Conservation (phyloP, 2,797 vertebrate genomes). For the Paguma larvata region DNA sequence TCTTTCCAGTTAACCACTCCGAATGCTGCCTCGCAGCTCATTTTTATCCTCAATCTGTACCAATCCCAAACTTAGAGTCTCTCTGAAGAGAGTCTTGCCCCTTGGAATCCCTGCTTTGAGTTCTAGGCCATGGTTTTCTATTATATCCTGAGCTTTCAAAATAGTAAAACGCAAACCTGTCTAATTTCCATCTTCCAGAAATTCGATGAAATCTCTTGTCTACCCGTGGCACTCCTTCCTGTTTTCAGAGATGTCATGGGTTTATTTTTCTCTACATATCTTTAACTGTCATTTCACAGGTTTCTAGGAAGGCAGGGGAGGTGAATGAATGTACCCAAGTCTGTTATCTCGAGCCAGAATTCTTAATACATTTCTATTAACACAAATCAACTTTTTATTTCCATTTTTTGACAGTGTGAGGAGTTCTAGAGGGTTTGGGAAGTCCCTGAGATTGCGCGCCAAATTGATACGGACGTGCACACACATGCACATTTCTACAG, state of each 20-base stretch:
- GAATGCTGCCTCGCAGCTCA: neutral
- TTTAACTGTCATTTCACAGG: constrained; percentile 51
- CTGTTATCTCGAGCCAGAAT: constrained; percentile 54
- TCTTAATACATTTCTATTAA: constrained; percentile 39
- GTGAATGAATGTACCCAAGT: neutral
- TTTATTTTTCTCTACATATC: neutral
- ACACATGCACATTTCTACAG: constrained; percentile 23
- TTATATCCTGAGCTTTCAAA: neutral
- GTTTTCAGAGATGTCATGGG: constrained; percentile 46
- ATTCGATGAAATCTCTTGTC: neutral
- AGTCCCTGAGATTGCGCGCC: neutral
- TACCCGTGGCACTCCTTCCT: neutral
- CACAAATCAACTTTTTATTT: constrained; percentile 46
- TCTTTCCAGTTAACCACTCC: constrained; percentile 50
- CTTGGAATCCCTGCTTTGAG: neutral
- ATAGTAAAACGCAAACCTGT: neutral
- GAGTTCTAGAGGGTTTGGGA: constrained; percentile 19
- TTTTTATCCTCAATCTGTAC: neutral
- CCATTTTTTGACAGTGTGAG: neutral
- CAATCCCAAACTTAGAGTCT: neutral
- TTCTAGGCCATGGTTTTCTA: neutral
- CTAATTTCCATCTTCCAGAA: constrained; percentile 22
- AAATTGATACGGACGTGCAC: constrained; percentile 2
- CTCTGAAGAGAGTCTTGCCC: neutral
- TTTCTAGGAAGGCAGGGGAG: constrained; percentile 50